A percentile compares a stretch with the other conserved stretches of the same genome.
Evolutionary conservation across 2,113 vertebrate species (phyloP).

Genomic region (Prionailurus bengalensis): DNA sequence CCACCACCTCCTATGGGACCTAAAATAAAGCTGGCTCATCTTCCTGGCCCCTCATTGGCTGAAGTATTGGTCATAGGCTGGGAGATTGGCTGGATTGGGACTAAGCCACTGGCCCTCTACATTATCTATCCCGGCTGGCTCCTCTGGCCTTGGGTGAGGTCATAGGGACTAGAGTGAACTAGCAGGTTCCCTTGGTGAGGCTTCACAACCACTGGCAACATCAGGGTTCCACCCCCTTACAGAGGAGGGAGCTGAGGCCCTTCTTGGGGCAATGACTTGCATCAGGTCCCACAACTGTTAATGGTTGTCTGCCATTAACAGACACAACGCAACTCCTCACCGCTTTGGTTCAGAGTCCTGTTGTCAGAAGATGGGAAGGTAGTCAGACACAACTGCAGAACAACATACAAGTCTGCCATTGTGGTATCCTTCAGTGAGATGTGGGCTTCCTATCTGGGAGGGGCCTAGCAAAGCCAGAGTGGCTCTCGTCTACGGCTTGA

Average conservation of each 20-base stretch:
- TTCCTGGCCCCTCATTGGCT: constrained; percentile 65
- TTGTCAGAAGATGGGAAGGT: neutral
- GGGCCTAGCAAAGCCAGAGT: neutral
- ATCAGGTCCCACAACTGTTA: neutral
- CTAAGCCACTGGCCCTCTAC: neutral
- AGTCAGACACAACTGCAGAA: neutral
- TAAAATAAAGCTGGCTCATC: constrained; percentile 80
- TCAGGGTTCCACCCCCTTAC: neutral
- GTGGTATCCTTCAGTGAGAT: neutral
- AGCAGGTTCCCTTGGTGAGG: constrained; percentile 1
- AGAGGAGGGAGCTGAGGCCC: neutral
- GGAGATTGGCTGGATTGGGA: constrained; percentile 30
- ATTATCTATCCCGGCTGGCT: neutral
- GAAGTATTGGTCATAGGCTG: constrained; percentile 10
- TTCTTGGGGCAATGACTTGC: neutral
- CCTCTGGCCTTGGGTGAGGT: constrained; percentile 59
- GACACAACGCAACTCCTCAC: neutral
- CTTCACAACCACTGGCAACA: neutral
- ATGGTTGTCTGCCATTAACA: neutral
- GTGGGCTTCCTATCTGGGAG: neutral
- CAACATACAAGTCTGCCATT: neutral
- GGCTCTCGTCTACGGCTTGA: neutral
- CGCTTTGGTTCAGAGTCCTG: constrained; percentile 10
- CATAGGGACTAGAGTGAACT: neutral
- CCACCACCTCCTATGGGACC: constrained; percentile 63